phyloP scores from a whole-genome alignment of 2,797 vertebrate species.

The Acanthiza pusilla region DNA sequence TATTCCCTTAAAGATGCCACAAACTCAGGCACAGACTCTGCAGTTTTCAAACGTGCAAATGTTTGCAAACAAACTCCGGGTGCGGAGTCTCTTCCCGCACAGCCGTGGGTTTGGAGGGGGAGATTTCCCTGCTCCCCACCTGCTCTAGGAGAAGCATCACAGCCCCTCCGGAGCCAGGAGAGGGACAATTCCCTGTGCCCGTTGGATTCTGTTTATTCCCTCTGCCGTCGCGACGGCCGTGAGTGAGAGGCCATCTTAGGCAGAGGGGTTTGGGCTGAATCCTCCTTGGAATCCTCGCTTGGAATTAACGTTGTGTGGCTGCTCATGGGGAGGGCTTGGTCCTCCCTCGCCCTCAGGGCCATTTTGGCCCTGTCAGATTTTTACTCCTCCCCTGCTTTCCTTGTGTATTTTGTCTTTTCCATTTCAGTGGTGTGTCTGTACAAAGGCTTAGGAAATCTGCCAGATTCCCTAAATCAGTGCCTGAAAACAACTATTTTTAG shows the following conservation, averaged over 20 bases:
- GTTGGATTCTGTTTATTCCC: background rate
- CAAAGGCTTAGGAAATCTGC: slow-evolving; percentile 59
- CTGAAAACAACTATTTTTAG: slow-evolving; percentile 65
- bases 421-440: slow-evolving; percentile 8
- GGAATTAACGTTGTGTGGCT: background rate
- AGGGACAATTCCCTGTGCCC: background rate
- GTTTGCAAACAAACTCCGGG: slow-evolving; percentile 42
- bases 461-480: slow-evolving; percentile 57
- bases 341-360: background rate
- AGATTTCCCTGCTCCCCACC: background rate
- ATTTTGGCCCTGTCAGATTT: background rate
- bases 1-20: background rate
- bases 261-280: background rate
- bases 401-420: background rate
- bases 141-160: background rate
- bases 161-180: accelerated
- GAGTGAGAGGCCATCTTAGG: slow-evolving; percentile 42
- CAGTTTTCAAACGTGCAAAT: background rate
- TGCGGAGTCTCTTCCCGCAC: background rate
- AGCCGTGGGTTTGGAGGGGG: background rate
- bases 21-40: background rate
- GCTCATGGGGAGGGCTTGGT: background rate
- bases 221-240: accelerated
- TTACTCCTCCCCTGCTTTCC: accelerated
- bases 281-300: background rate